A percentile compares a stretch with the other conserved stretches of the same genome.
Conservation (phyloP, 2,113 vertebrate species). For the Leptodactylus fuscus region DNA sequence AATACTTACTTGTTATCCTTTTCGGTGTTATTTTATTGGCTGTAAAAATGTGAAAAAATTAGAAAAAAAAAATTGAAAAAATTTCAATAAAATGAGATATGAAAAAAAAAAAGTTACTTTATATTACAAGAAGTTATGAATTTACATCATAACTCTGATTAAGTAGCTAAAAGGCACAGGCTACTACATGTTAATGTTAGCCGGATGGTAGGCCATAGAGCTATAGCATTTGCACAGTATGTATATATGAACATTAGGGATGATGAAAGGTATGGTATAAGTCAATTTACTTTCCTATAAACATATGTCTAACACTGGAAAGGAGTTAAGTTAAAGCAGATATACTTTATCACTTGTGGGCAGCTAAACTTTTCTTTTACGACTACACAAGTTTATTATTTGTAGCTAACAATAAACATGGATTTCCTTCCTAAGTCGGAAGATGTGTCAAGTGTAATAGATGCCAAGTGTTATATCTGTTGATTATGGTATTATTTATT, state of each 20-base stretch:
- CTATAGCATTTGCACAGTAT: neutral
- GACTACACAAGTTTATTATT: conserved; percentile 26
- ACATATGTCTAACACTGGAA: conserved; percentile 26
- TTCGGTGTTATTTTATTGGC: too few relatives aligned
- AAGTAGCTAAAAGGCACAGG: neutral
- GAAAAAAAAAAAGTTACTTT: too few relatives aligned
- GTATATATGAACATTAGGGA: neutral
- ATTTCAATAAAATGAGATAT: too few relatives aligned
- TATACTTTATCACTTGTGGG: neutral
- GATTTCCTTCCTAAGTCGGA: conserved; percentile 9
- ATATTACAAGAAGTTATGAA: too few relatives aligned
- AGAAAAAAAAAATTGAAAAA: too few relatives aligned
- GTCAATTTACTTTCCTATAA: conserved; percentile 10
- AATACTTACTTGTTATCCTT: too few relatives aligned
- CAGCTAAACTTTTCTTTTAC: conserved; percentile 31
- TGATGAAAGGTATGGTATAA: conserved; percentile 10
- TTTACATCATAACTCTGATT: too few relatives aligned
- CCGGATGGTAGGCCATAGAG: neutral
- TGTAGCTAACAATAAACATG: conserved; percentile 20
- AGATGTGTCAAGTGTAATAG: conserved; percentile 26
- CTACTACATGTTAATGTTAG: neutral
- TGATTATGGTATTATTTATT: conserved; percentile 3
- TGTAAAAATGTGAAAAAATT: too few relatives aligned
- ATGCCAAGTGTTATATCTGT: neutral
- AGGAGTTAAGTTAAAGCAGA: neutral